These are phyloP conservation scores for Marcusenius ussheri DNA, from an alignment of 2,113 vertebrate genomes.

Conservation along the genomic window DNA sequence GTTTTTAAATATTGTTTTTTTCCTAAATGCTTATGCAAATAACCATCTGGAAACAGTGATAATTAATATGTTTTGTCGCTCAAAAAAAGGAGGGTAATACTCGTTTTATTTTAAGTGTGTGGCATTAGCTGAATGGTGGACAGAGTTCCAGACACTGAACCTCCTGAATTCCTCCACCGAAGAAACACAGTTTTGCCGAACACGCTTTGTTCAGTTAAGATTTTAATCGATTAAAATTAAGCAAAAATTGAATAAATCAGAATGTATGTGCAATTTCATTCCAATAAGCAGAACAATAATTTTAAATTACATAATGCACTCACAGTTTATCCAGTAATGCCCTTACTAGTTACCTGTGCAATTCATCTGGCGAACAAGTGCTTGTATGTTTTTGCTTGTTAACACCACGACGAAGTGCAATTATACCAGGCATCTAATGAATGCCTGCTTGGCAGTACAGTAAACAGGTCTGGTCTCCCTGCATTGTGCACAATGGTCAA, in stretches of 20 bases:
- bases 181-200: slow-evolving; percentile 23
- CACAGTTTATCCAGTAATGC: background rate
- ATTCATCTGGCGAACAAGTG: background rate
- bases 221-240: slow-evolving; percentile 2
- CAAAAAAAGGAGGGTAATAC: background rate
- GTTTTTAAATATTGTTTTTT: background rate
- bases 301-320: background rate
- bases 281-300: background rate
- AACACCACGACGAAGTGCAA: background rate
- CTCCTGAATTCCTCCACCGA: background rate
- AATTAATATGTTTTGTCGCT: background rate
- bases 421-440: slow-evolving; percentile 12
- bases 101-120: background rate
- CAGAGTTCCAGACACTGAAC: slow-evolving; percentile 3
- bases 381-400: slow-evolving; percentile 24
- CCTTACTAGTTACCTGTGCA: background rate
- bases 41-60: background rate
- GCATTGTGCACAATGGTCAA: background rate
- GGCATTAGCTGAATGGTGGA: background rate
- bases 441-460: slow-evolving; percentile 9
- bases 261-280: background rate
- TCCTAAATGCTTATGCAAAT: background rate
- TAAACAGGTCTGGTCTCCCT: background rate
- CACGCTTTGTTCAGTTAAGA: slow-evolving; percentile 42
- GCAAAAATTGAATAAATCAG: background rate